Conservation (phyloP, 53 echinoderm and acorn worm species). For the Stichopus horrens region DNA sequence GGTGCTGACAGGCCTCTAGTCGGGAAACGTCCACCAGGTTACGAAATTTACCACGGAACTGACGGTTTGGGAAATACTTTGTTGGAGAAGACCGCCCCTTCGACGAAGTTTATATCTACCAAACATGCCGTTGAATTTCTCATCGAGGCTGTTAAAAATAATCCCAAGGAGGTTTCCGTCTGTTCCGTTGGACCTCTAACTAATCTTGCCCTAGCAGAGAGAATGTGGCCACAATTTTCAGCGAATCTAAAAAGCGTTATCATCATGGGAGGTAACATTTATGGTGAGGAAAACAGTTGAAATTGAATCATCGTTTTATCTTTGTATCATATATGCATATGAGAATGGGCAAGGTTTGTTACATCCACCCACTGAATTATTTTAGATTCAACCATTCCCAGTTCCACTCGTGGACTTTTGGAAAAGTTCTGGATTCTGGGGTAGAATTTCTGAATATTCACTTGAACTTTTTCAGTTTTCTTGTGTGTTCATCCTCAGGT, state of each 20-base stretch:
- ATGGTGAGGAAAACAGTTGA: constrained; percentile 54
- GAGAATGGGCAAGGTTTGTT: background rate
- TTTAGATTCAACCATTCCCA: no score
- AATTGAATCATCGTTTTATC: background rate
- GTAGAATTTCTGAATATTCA: no score
- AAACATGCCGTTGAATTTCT: constrained; percentile 60
- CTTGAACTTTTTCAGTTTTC: no score
- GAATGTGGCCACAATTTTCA: constrained; percentile 73
- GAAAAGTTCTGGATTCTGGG: no score
- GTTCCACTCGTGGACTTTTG: no score
- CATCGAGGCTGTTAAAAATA: constrained; percentile 11
- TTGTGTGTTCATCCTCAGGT: no score
- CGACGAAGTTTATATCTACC: background rate
- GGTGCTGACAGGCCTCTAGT: constrained; percentile 53
- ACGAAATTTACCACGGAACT: constrained; percentile 56
- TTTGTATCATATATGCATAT: background rate
- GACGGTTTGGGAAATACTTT: constrained; percentile 66
- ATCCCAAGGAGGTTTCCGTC: constrained; percentile 63
- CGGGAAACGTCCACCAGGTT: constrained; percentile 3
- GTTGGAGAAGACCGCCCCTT: background rate
- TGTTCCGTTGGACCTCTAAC: constrained; percentile 86
- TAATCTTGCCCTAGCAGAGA: constrained; percentile 81
- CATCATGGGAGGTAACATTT: constrained; percentile 91
- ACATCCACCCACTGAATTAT: background rate
- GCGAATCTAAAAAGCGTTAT: constrained; percentile 61